Percentiles rank a stretch among this genome's conserved stretches.
These are phyloP conservation scores for Synergus japonicus DNA, from an alignment of 2,888 invertebrate species.

Conservation along the genomic window DNA sequence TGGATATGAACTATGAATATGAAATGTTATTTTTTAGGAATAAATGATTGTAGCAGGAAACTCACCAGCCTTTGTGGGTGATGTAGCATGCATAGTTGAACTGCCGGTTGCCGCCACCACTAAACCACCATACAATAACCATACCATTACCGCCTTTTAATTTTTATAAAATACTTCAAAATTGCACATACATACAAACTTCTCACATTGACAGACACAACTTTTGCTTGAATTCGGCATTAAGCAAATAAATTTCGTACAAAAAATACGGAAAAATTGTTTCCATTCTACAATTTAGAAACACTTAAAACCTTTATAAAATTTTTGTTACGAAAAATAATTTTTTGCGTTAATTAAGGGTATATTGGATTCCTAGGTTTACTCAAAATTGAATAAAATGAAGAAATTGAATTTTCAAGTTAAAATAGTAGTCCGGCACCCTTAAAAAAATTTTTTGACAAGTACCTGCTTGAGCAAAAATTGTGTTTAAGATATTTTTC, in stretches of 20 bases:
- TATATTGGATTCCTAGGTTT: not conserved
- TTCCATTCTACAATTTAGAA: not conserved
- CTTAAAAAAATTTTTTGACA: not conserved
- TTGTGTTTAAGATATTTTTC: not conserved
- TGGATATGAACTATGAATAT: constrained; percentile 16
- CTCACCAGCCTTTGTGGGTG: constrained; percentile 76
- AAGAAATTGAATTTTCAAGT: too few species aligned
- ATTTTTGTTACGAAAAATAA: not conserved
- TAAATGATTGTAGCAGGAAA: constrained; percentile 65
- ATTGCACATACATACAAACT: constrained; percentile 33
- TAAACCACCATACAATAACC: constrained; percentile 74
- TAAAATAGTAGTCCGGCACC: too few species aligned
- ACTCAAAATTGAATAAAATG: too few species aligned
- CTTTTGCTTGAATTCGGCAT: not conserved
- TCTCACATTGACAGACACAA: not conserved
- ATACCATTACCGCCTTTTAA: constrained; percentile 67
- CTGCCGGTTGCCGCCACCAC: constrained; percentile 75
- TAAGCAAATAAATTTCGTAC: not conserved
- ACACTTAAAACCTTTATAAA: not conserved
- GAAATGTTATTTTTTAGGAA: constrained; percentile 21
- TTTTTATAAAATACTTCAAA: constrained; percentile 52
- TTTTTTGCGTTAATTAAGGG: not conserved
- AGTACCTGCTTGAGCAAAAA: not conserved
- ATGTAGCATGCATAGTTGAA: constrained; percentile 75
- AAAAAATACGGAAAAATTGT: not conserved